Base-by-base conservation (phyloP, 1,140 invertebrate genomes). In the Schmidtea mediterranea region DNA sequence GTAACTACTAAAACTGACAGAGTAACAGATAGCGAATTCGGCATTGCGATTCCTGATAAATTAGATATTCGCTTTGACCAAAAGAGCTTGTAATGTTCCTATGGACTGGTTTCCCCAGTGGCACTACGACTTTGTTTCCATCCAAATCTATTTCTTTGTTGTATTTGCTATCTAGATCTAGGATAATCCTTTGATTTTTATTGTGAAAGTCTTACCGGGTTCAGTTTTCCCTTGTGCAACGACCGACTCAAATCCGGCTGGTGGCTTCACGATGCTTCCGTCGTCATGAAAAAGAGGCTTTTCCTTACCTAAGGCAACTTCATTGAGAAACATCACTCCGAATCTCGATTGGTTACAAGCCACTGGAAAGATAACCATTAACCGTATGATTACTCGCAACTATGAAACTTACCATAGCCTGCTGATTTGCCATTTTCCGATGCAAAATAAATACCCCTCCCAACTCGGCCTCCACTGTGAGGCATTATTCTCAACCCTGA, bases 401-500 rank as follows among this genome's bases (percentile, higher is more conserved):
- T 5, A 19, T 23, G 9, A 15, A 10, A 53, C 56, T 52, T 53
- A 66, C 64, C 59, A 57, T 66, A 65, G 2, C 59, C 57, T 43
- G 62, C 57, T 32, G 65, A 67, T 54, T 69, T 69, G 19, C 52
- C 50, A 49, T 63, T 59, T 52, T 66, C 66, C 10, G 66, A 68
- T 6, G 67, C 67, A 56, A 69, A 69, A 53, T 69, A 69, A 43
- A 69, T 69, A n/a, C 68, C 68, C 36, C 53, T 55, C 5, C 68
- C 68, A 3, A 69, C 68, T 12, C 65, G 47, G 0, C 68, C 68
- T 5, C 68, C 68, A 55, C 64, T 67, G 56, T 69, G 68, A 6
- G 68, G 68, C 66, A 69, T 69, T 45, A 70, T 70, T 21, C 68
- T 57, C 2, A 70, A 56, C 8, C 68, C 68, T 48, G 58, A 59